phyloP scores from a whole-genome alignment of 2,888 invertebrate species.

The Iselma pallidipennis region DNA sequence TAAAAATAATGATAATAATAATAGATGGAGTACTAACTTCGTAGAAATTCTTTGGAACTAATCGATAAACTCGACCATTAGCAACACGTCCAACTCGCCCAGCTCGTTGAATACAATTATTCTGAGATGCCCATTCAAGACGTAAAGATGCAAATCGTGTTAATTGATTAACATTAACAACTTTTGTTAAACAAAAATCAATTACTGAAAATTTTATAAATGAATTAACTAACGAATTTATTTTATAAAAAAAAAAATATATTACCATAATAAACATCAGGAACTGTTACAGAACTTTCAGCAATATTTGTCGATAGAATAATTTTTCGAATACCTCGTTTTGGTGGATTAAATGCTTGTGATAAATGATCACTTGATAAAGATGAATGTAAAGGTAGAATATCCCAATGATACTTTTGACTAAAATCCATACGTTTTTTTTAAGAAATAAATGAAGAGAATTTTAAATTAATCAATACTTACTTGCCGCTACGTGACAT shows the following conservation, averaged over 20 bases:
- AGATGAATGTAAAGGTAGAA: constrained; percentile 64
- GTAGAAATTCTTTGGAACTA: constrained; percentile 72
- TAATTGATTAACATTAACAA: constrained; percentile 71
- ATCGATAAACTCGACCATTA: constrained; percentile 82
- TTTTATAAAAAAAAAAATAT: background rate
- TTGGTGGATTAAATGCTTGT: constrained; percentile 64
- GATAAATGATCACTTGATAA: constrained; percentile 70
- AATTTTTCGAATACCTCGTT: constrained; percentile 73
- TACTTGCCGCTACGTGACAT: constrained; percentile 20
- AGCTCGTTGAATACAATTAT: constrained; percentile 85
- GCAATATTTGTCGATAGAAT: constrained; percentile 91
- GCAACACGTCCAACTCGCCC: constrained; percentile 90
- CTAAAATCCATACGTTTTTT: background rate
- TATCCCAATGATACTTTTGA: constrained; percentile 42
- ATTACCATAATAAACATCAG: constrained; percentile 80
- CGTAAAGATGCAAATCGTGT: constrained; percentile 81
- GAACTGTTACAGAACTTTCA: constrained; percentile 90
- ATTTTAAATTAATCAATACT: constrained; percentile 2
- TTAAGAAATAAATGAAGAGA: background rate
- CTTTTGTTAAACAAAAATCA: constrained; percentile 92
- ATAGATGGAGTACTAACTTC: constrained; percentile 50
- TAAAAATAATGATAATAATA: background rate
- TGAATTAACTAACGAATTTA: background rate
- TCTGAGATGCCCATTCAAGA: constrained; percentile 85
- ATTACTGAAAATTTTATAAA: constrained; percentile 65